Percentiles rank a stretch among this genome's conserved stretches.
Evolutionary conservation across 2,888 invertebrate species (phyloP).

Genomic region (Noctua janthina): DNA sequence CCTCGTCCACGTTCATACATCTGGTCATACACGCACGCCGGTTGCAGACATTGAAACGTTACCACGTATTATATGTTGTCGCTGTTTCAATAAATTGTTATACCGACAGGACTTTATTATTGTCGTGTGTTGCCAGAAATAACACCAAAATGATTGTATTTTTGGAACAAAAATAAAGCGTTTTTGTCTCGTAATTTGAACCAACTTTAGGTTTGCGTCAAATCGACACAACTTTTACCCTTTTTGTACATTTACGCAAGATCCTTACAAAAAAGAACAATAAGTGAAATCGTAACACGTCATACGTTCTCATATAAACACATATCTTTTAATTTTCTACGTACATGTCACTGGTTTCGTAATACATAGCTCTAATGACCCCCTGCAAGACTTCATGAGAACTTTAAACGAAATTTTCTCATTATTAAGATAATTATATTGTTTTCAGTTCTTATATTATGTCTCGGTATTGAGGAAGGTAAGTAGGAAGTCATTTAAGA

Average conservation of each 20-base stretch:
- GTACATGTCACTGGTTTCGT: constrained; percentile 47
- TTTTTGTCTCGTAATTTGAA: not conserved
- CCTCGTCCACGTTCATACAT: no score
- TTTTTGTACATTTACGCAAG: constrained; percentile 8
- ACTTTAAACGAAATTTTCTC: constrained; percentile 50
- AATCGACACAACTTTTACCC: constrained; percentile 6
- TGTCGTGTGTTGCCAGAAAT: not conserved
- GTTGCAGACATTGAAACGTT: no score
- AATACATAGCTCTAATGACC: constrained; percentile 50
- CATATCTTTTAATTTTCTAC: constrained; percentile 33
- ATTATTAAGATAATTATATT: constrained; percentile 49
- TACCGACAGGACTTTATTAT: not conserved
- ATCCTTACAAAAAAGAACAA: constrained; percentile 37
- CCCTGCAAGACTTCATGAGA: constrained; percentile 52
- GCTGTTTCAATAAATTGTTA: not conserved
- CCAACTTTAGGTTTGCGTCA: not conserved
- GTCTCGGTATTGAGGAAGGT: constrained; percentile 22
- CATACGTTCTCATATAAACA: constrained; percentile 25
- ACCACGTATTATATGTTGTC: not conserved
- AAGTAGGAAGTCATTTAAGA: constrained; percentile 26
- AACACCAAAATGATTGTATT: not conserved
- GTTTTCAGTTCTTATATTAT: constrained; percentile 25
- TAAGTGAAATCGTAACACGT: constrained; percentile 49
- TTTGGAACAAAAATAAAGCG: not conserved
- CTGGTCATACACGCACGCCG: no score